phyloP scores from a whole-genome alignment of 2,888 invertebrate species.

The Halictus quadricinctus region DNA sequence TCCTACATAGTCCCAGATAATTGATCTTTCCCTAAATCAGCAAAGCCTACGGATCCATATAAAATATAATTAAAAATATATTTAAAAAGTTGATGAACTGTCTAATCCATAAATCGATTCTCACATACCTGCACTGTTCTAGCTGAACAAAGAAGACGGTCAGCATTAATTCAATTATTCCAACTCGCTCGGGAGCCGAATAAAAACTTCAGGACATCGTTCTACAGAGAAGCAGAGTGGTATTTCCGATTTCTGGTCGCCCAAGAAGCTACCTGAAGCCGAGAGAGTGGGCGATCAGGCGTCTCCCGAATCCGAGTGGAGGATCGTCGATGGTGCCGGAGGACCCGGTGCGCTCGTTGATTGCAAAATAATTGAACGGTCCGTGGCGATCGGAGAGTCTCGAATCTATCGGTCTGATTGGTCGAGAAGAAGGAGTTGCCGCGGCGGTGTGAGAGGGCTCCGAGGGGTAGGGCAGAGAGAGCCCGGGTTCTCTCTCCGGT shows the following conservation, averaged over 20 bases:
- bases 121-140: too few species aligned
- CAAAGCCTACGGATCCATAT: too few species aligned
- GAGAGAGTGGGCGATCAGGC: neutral
- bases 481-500: slow-evolving; percentile 68
- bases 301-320: slow-evolving; percentile 1
- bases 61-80: too few species aligned
- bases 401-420: slow-evolving; percentile 80
- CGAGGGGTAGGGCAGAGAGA: neutral
- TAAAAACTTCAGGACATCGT: neutral
- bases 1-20: neutral
- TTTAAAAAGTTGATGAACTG: too few species aligned
- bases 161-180: neutral
- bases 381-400: slow-evolving; percentile 77
- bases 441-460: neutral
- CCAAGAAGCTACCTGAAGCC: neutral
- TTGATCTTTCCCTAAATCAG: too few species aligned
- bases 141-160: neutral
- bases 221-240: neutral
- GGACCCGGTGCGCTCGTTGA: slow-evolving; percentile 69
- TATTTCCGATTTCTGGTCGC: neutral
- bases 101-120: too few species aligned
- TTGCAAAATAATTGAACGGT: slow-evolving; percentile 82
- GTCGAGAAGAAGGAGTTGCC: slow-evolving; percentile 55
- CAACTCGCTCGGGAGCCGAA: neutral
- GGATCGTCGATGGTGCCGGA: slow-evolving; percentile 14